Percentiles rank a stretch among this genome's conserved stretches.
Evolutionary conservation across 1,140 invertebrate species (phyloP).

Genomic region (Arctopsyche grandis): DNA sequence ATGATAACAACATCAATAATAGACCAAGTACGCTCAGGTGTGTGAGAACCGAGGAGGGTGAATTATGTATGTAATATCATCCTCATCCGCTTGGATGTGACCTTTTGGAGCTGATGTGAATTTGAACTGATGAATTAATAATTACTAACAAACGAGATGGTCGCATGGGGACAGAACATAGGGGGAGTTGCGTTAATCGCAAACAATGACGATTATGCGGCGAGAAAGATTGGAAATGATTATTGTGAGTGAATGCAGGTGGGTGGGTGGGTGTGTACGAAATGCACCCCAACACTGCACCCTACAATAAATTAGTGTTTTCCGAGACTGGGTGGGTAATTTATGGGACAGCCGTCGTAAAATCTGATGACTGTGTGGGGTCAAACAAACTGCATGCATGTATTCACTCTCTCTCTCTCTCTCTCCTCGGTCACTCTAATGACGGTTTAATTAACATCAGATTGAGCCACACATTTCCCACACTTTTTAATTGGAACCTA

Average conservation of each 20-base stretch:
- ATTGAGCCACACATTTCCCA: neutral
- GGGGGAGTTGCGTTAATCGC: neutral
- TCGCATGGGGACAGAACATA: neutral
- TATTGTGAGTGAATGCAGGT: too few relatives aligned
- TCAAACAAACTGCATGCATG: too few relatives aligned
- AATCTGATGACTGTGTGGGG: neutral
- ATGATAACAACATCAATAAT: too few relatives aligned
- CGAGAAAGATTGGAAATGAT: too few relatives aligned
- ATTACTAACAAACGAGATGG: slow-evolving; percentile 4
- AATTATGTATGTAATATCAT: slow-evolving; percentile 28
- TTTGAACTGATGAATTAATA: slow-evolving; percentile 33
- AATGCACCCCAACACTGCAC: neutral
- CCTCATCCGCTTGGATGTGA: slow-evolving; percentile 7
- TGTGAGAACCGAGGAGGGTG: neutral
- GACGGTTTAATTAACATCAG: too few relatives aligned
- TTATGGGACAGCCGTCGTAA: neutral
- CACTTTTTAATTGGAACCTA: neutral
- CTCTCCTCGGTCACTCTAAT: too few relatives aligned
- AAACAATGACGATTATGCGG: neutral
- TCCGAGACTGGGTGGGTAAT: neutral
- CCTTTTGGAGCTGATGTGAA: slow-evolving; percentile 16
- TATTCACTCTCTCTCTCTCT: too few relatives aligned
- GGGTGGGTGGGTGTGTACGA: neutral
- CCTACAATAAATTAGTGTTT: slow-evolving; percentile 1
- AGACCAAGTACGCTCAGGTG: too few relatives aligned